Evolutionary conservation across 2,888 invertebrate species (phyloP).

Genomic region (Horisme vitalbata): DNA sequence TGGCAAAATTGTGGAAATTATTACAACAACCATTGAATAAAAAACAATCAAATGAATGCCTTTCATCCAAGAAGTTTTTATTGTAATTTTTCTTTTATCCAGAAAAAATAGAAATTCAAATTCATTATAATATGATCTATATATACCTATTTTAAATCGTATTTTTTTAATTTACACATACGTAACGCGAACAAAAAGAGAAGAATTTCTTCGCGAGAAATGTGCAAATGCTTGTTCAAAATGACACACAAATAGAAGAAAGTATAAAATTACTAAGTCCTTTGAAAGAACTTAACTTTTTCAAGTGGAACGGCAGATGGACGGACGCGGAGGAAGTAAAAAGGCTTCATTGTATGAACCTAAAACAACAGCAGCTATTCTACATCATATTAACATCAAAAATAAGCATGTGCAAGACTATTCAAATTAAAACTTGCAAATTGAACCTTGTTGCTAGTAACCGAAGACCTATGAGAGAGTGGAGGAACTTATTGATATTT

Average conservation of each 20-base stretch:
- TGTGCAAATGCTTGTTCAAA: too few species aligned
- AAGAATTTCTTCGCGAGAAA: too few species aligned
- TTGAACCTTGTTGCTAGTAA: neutral
- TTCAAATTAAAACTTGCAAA: neutral
- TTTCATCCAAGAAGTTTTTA: too few species aligned
- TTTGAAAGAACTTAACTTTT: conserved; percentile 1
- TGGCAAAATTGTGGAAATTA: too few species aligned
- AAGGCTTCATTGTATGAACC: conserved; percentile 17
- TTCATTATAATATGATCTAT: too few species aligned
- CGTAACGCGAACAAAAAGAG: too few species aligned
- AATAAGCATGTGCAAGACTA: neutral
- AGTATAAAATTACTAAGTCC: neutral
- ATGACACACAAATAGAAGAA: neutral
- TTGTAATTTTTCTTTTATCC: too few species aligned
- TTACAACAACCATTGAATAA: too few species aligned
- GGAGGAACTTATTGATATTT: neutral
- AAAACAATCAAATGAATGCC: too few species aligned
- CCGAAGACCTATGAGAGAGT: neutral
- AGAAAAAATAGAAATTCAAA: too few species aligned
- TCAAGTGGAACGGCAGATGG: conserved; percentile 17
- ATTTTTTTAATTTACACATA: too few species aligned
- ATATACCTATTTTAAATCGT: too few species aligned
- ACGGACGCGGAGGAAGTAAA: conserved; percentile 15
- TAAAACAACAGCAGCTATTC: conserved; percentile 11
- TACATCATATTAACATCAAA: conserved; percentile 13